Evolutionary conservation across 2,797 vertebrate species (phyloP).

Genomic region (Coreius guichenoti): DNA sequence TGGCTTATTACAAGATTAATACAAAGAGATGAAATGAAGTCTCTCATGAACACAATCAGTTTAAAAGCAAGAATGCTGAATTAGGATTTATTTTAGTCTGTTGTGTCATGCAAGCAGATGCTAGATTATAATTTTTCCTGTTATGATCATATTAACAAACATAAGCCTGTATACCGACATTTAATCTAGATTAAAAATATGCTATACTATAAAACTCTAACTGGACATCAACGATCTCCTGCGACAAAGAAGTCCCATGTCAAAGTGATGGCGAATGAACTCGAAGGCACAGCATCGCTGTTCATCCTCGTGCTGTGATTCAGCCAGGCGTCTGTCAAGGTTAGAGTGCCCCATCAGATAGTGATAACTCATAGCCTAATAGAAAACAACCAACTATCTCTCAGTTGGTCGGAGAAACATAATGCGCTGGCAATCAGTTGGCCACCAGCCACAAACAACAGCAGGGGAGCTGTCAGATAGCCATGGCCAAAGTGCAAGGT

Average conservation of each 20-base stretch:
- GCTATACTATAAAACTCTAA: not conserved
- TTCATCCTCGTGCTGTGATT: slow-evolving; percentile 40
- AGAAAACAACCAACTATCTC: slow-evolving; percentile 73
- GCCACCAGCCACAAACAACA: slow-evolving; percentile 74
- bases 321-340: slow-evolving; percentile 54
- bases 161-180: not conserved
- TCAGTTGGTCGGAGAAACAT: slow-evolving; percentile 71
- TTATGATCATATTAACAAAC: not conserved
- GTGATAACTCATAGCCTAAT: slow-evolving; percentile 61
- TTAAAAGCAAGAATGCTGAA: slow-evolving; percentile 7
- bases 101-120: not conserved
- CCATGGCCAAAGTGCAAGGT: slow-evolving; percentile 72
- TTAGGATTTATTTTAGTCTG: slow-evolving; percentile 6
- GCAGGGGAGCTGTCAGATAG: slow-evolving; percentile 64
- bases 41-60: slow-evolving; percentile 43
- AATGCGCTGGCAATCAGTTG: slow-evolving; percentile 74
- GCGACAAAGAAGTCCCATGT: slow-evolving; percentile 27
- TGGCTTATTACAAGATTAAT: slow-evolving; percentile 59
- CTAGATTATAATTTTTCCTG: not conserved
- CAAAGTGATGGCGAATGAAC: slow-evolving; percentile 23
- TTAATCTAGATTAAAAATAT: not conserved
- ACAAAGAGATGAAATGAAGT: slow-evolving; percentile 32
- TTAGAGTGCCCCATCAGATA: slow-evolving; percentile 56
- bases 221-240: slow-evolving; percentile 16
- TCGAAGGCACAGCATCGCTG: slow-evolving; percentile 29